phyloP scores from a whole-genome alignment of 2,888 invertebrate species.

The Lasioglossum pauxillum region DNA sequence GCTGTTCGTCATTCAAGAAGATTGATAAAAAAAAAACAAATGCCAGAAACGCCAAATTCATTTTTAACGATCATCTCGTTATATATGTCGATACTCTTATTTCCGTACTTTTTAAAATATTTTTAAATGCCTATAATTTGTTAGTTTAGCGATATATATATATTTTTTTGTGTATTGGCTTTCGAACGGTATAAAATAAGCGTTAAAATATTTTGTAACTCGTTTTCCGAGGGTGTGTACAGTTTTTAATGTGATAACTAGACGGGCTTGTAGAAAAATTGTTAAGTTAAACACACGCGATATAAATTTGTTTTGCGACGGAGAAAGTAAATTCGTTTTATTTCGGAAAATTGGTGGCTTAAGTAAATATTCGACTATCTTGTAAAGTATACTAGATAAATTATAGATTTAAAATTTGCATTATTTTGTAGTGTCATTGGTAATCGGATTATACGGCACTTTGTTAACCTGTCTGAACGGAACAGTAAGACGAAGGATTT shows the following conservation, averaged over 20 bases:
- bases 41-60: conserved; percentile 64
- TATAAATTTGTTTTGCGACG: conserved; percentile 30
- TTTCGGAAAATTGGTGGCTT: conserved; percentile 36
- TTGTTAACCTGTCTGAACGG: conserved; percentile 19
- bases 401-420: conserved; percentile 21
- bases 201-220: conserved; percentile 38
- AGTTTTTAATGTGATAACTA: conserved; percentile 57
- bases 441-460: conserved; percentile 15
- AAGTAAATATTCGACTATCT: background rate
- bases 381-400: conserved; percentile 8
- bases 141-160: conserved; percentile 60
- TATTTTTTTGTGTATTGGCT: conserved; percentile 68
- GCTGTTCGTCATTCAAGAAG: conserved; percentile 53
- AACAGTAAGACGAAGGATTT: conserved; percentile 12
- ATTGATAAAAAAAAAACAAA: conserved; percentile 52
- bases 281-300: conserved; percentile 30
- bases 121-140: conserved; percentile 61
- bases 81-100: conserved; percentile 50
- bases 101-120: conserved; percentile 55
- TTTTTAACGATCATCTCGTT: conserved; percentile 50
- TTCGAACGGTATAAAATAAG: conserved; percentile 66
- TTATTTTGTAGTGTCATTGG: conserved; percentile 23
- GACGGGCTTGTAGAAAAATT: conserved; percentile 35
- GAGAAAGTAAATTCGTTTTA: conserved; percentile 32
- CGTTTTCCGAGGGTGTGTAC: conserved; percentile 38